Conservation (phyloP, 2,113 vertebrate genomes). For the Erpornis zantholeuca region DNA sequence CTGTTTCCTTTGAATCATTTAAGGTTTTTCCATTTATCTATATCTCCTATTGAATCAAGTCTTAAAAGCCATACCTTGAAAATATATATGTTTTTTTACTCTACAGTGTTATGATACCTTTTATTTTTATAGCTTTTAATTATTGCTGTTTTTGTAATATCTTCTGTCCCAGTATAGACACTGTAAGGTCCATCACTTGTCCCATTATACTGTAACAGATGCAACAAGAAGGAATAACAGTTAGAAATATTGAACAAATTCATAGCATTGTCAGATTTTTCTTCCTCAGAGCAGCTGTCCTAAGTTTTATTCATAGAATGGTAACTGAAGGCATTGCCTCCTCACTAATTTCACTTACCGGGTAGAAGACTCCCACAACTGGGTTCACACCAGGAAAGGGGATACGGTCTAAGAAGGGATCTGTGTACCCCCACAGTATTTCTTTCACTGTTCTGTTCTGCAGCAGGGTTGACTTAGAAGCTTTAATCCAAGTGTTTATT, state of each 20-base stretch:
- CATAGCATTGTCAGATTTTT: not conserved
- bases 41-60: not conserved
- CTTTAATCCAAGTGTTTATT: slow-evolving; percentile 68
- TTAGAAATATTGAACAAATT: not conserved
- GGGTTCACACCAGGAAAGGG: not conserved
- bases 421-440: slow-evolving; percentile 89
- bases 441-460: slow-evolving; percentile 84
- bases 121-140: slow-evolving; percentile 83
- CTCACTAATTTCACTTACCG: slow-evolving; percentile 70
- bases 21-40: not conserved
- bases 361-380: slow-evolving; percentile 79
- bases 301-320: not conserved
- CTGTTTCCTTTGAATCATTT: not conserved
- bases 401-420: slow-evolving; percentile 76
- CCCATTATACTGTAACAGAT: slow-evolving; percentile 83
- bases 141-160: slow-evolving; percentile 79
- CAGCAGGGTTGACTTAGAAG: slow-evolving; percentile 77
- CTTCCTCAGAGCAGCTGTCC: not conserved
- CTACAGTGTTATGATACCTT: slow-evolving; percentile 66
- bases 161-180: slow-evolving; percentile 81
- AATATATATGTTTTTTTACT: not conserved
- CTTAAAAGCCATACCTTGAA: not conserved
- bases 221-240: not conserved
- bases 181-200: slow-evolving; percentile 84
- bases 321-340: not conserved